Base-by-base conservation (phyloP, 2,797 vertebrate genomes). In the Enteromius anoplus region DNA sequence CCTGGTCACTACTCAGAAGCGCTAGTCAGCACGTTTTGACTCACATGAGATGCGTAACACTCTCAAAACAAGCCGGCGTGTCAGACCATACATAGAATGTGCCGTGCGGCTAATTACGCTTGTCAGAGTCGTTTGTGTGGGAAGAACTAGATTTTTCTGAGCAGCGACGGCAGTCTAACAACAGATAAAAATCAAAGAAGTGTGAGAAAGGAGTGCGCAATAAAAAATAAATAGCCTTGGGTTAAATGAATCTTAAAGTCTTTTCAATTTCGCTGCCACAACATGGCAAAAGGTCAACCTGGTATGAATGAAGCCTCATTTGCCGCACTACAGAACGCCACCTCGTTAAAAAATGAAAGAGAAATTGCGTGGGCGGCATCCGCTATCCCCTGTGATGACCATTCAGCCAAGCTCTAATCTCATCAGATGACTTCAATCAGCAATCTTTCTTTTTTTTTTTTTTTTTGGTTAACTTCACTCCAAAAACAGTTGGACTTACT, bases 351-450 rank as follows among this genome's bases (percentile, higher is more conserved):
- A 79, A 78, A 81, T 23, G 65, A 53, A 65, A 40, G 55, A 21
- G 55, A 78, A 58, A 78, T 82, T 26, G 75, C 3, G 62, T 73
- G 75, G 73, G 81, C 14, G 58, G 75, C 75, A 62, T 78, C 82
- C n/a, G 42, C 66, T 60, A 78, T 78, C 53, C 32, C 11, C 26
- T 55, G 58, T 76, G 47, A 72, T 62, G 66, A 84, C 85, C 70
- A 68, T 65, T 86, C 72, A 81, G 47, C 72, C 72, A 70, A 75
- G 26, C 83, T 68, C 23, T 83, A 83, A 86, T 88, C 80, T 83
- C 83, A 86, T 85, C 78, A 78, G 80, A 83, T 62, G 75, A 81
- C 72, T 84, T 87, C 53, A 81, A 78, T 75, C 51, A 40, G 53
- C 55, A 77, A 72, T 26, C 21, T 1, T 70, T 78, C 55, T 83